These are phyloP conservation scores for Lepus townsendii DNA, from an alignment of 2,797 vertebrate species.

Conservation along the genomic window DNA sequence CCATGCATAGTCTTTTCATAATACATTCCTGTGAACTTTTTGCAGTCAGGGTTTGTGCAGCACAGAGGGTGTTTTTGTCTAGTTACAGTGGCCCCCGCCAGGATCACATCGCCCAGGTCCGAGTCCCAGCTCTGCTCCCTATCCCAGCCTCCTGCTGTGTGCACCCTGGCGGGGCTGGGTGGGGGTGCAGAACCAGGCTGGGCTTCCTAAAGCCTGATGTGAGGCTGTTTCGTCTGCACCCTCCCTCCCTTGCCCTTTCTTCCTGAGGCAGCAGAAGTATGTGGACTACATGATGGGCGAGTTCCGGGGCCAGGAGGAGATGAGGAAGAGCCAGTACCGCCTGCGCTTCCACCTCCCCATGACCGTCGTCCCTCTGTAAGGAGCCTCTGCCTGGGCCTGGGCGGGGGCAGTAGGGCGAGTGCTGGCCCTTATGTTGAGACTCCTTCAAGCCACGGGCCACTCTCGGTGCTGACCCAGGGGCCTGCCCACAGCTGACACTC, in stretches of 20 bases:
- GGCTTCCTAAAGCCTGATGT: not conserved
- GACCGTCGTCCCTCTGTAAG: constrained; percentile 76
- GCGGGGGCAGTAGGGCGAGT: not conserved
- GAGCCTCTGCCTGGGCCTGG: not conserved
- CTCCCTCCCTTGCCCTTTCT: not conserved
- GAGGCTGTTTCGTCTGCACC: rapidly evolving
- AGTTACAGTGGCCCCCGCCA: too few species aligned
- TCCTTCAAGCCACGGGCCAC: not conserved
- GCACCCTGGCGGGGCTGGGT: too few species aligned
- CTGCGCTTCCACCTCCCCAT: constrained; percentile 74
- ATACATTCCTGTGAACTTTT: too few species aligned
- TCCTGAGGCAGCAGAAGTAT: constrained; percentile 75
- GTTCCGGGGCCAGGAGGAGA: constrained; percentile 74
- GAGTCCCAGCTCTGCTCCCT: too few species aligned
- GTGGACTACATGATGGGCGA: constrained; percentile 80
- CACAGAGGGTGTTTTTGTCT: too few species aligned
- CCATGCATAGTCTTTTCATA: too few species aligned
- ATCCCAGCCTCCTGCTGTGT: too few species aligned
- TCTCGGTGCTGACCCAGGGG: not conserved
- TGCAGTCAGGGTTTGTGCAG: too few species aligned
- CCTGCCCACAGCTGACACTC: not conserved
- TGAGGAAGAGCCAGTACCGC: constrained; percentile 72
- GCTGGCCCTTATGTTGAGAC: not conserved
- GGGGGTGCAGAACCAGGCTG: not conserved
- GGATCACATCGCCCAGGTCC: too few species aligned